Evolutionary conservation across 2,113 vertebrate species (phyloP).

Genomic region (Xiphias gladius): DNA sequence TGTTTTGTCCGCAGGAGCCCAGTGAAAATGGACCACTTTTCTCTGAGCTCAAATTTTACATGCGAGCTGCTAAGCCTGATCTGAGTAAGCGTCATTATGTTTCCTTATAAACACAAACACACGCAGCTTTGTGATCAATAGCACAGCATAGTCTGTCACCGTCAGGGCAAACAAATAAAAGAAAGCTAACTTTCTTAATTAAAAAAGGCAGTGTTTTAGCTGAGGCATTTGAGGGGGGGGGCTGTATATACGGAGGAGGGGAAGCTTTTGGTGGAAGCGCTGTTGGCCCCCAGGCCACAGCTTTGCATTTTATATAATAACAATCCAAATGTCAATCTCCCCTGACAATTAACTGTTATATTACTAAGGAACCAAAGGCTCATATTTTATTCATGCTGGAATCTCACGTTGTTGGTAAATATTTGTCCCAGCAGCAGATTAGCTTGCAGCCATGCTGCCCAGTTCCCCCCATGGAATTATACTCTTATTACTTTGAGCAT

Average conservation of each 20-base stretch:
- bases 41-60: constrained; percentile 97
- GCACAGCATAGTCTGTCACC: constrained; percentile 39
- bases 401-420: constrained; percentile 85
- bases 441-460: constrained; percentile 68
- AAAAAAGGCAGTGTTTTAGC: constrained; percentile 78
- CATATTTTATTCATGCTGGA: constrained; percentile 86
- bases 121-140: constrained; percentile 38
- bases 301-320: constrained; percentile 86
- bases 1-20: constrained; percentile 88
- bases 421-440: constrained; percentile 86
- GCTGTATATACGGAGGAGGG: constrained; percentile 50
- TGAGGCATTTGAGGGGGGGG: constrained; percentile 23
- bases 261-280: constrained; percentile 64
- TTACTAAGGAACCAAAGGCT: constrained; percentile 83
- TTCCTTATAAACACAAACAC: background rate
- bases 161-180: constrained; percentile 72
- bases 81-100: constrained; percentile 89
- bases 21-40: constrained; percentile 97
- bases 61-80: constrained; percentile 95
- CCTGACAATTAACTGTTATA: constrained; percentile 86
- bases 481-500: constrained; percentile 72
- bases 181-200: constrained; percentile 81
- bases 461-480: constrained; percentile 53
- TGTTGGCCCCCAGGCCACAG: constrained; percentile 75
- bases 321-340: constrained; percentile 86